Base-by-base conservation (phyloP, 2,113 vertebrate genomes). In the Mesitornis unicolor region DNA sequence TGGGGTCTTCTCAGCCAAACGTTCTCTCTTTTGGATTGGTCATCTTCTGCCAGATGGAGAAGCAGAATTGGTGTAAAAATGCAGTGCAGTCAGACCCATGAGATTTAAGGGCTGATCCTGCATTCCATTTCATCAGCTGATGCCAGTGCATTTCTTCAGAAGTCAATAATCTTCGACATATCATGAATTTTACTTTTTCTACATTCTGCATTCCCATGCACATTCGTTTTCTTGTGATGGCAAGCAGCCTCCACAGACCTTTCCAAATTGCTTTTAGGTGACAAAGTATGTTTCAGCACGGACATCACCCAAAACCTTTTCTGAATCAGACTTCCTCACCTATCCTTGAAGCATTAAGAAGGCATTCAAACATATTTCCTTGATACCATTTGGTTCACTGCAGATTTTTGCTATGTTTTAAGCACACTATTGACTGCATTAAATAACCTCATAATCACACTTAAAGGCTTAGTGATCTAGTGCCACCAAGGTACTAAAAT, bases 371-470 rank as follows among this genome's bases (percentile, higher is more conserved):
- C 22, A 19, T 40, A 81, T 21, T 92, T 54, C 56, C 38, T 50
- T 36, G 17, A 86, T 59, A 91, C 24, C 53, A 83, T 85, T 97
- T 97, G 82, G 71, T 87, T 97, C 36, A 74, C 18, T 50, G 78
- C 47, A 74, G 69, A 90, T 65, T 95, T 92, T 91, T 91, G 16
- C 81, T 87, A 85, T 95, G 68, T 95, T 89, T 94, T 96, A 96
- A 92, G 77, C 75, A 77, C 28, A 76, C 65, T 87, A 75, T 33
- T 93, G 94, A 95, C 90, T 94, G 75, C 93, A 92, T 94, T 96
- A 96, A 97, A 90, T 94, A 96, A 98, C 88, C 92, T 96, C 94
- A 96, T 97, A 96, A 97, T 98, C 93, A 96, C 95, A 97, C 95
- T 92, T 96, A 97, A 97, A 96, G 86, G 96, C 95, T 77, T 96